Conservation (phyloP, 2,888 invertebrate genomes). For the Sicus ferrugineus region DNA sequence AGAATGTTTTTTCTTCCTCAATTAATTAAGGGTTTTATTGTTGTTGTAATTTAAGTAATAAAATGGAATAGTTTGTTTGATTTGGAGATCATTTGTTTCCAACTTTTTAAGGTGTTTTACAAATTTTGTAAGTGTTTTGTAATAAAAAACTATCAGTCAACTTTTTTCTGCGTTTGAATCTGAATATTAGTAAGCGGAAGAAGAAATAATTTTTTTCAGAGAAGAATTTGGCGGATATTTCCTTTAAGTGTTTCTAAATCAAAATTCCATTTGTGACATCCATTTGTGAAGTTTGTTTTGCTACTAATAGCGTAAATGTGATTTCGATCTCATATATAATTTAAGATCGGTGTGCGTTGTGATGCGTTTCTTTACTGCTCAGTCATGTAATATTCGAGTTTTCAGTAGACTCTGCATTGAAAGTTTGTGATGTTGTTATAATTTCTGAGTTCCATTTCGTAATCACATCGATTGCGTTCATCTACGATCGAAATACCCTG, state of each 20-base stretch:
- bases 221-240: background rate
- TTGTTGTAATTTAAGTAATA: constrained; percentile 24
- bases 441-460: background rate
- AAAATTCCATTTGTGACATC: constrained; percentile 1
- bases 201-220: constrained; percentile 4
- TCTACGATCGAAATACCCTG: background rate
- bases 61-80: constrained; percentile 37
- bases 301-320: background rate
- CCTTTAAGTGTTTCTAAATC: background rate
- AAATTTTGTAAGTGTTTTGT: constrained; percentile 17
- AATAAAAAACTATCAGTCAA: constrained; percentile 49
- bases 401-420: constrained; percentile 11
- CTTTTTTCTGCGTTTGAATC: constrained; percentile 12
- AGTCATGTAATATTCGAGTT: constrained; percentile 15
- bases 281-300: background rate
- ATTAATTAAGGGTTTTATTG: background rate
- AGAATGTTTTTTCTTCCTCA: constrained; percentile 8
- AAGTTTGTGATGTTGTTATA: constrained; percentile 7
- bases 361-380: background rate
- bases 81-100: constrained; percentile 38
- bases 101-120: constrained; percentile 11
- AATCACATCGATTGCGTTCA: background rate
- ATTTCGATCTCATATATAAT: background rate
- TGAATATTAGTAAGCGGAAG: background rate
- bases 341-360: background rate